These are phyloP conservation scores for Lutjanus argentimaculatus DNA, from an alignment of 2,797 vertebrate genomes.

Conservation along the genomic window DNA sequence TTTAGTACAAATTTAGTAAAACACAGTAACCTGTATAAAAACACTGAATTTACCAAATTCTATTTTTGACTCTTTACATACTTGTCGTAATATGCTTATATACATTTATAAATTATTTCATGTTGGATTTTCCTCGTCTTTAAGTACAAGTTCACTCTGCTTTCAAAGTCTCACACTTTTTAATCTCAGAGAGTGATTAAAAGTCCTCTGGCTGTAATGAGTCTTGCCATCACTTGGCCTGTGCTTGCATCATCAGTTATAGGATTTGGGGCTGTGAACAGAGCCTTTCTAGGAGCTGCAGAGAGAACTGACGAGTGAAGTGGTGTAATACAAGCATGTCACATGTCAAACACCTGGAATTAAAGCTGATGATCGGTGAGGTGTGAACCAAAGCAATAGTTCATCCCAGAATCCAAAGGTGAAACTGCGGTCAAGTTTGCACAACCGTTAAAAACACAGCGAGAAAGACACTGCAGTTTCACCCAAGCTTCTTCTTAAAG, in stretches of 20 bases:
- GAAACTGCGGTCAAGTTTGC: conserved; percentile 12
- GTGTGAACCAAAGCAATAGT: background rate
- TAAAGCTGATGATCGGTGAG: background rate
- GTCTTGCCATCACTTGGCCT: conserved; percentile 57
- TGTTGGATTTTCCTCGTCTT: background rate
- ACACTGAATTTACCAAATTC: background rate
- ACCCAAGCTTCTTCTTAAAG: background rate
- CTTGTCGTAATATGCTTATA: background rate
- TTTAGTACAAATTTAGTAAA: too few relatives aligned
- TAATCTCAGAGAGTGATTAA: conserved; percentile 47
- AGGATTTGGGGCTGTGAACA: conserved; percentile 21
- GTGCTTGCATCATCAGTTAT: conserved; percentile 58
- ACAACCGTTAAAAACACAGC: background rate
- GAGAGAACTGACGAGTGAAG: conserved; percentile 17
- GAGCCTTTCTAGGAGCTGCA: conserved; percentile 25
- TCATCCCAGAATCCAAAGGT: conserved; percentile 9
- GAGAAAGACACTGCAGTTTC: background rate
- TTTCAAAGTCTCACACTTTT: conserved; percentile 19
- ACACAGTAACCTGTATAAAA: too few relatives aligned
- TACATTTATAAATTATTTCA: background rate
- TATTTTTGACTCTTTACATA: background rate
- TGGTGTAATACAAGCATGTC: conserved; percentile 19
- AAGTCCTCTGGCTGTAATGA: conserved; percentile 56
- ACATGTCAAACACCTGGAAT: background rate
- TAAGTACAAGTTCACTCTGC: conserved; percentile 1